A percentile compares a stretch with the other conserved stretches of the same genome.
phyloP scores from a whole-genome alignment of 2,797 vertebrate genomes.

The Fringilla coelebs region DNA sequence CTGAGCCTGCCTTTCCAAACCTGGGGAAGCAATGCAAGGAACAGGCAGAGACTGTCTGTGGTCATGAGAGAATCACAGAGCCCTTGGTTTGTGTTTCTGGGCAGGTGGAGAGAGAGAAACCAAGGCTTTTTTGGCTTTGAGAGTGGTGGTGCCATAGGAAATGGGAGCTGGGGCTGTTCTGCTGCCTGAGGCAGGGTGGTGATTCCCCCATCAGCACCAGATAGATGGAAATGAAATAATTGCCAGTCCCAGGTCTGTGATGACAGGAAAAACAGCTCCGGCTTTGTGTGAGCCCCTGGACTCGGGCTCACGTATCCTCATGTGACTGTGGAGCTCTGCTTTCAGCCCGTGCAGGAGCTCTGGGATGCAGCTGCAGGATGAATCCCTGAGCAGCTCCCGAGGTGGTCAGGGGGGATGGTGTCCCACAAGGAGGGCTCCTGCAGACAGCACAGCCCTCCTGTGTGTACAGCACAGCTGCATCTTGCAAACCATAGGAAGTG shows the following conservation, averaged over 20 bases:
- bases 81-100: neutral
- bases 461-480: neutral
- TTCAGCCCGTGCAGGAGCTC: neutral
- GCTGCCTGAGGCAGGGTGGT: rapidly evolving
- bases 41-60: neutral
- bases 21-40: neutral
- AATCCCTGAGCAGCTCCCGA: neutral
- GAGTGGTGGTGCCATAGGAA: neutral
- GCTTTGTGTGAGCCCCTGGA: neutral
- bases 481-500: neutral
- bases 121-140: neutral
- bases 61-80: rapidly evolving
- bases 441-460: neutral
- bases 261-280: neutral
- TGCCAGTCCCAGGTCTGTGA: neutral
- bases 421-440: neutral
- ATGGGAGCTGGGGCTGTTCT: neutral
- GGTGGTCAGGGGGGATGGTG: neutral
- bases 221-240: neutral
- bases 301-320: neutral
- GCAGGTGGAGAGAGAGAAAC: neutral
- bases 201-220: neutral
- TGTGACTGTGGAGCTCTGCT: neutral
- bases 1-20: neutral
- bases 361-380: neutral